A percentile compares a stretch with the other conserved stretches of the same genome.
phyloP scores from a whole-genome alignment of 2,113 vertebrate species.

The Felis catus region DNA sequence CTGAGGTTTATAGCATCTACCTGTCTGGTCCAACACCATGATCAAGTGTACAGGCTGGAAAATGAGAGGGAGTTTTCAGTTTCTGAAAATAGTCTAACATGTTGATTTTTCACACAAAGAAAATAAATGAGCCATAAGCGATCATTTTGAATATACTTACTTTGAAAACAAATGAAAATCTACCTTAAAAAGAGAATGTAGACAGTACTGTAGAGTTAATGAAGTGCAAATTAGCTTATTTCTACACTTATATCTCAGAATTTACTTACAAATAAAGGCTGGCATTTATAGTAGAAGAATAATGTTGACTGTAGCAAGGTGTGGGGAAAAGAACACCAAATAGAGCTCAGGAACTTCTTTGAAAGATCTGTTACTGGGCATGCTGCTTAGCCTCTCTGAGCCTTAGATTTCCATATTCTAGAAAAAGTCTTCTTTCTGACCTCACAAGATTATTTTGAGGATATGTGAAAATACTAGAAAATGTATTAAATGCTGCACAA shows the following conservation, averaged over 20 bases:
- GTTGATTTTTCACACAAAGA: neutral
- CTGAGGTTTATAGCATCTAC: neutral
- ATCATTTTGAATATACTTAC: neutral
- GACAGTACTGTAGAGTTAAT: neutral
- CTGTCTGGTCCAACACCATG: neutral
- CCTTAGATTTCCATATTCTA: neutral
- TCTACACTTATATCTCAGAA: neutral
- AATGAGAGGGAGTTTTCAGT: neutral
- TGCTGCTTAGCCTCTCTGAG: neutral
- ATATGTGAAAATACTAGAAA: neutral
- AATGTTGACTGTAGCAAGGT: too few species aligned
- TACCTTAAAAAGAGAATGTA: neutral
- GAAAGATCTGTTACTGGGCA: neutral
- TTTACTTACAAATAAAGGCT: neutral
- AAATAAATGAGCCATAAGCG: neutral
- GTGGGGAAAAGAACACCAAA: accelerated
- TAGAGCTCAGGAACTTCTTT: neutral
- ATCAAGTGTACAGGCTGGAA: neutral
- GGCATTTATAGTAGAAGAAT: neutral
- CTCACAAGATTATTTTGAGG: conserved; percentile 4
- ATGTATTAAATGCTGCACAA: neutral
- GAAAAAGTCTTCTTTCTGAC: neutral
- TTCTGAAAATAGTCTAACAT: neutral
- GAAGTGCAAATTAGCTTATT: neutral
- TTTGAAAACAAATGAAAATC: neutral